Conservation (phyloP, 2,888 invertebrate species). For the Habroteleia sp. region DNA sequence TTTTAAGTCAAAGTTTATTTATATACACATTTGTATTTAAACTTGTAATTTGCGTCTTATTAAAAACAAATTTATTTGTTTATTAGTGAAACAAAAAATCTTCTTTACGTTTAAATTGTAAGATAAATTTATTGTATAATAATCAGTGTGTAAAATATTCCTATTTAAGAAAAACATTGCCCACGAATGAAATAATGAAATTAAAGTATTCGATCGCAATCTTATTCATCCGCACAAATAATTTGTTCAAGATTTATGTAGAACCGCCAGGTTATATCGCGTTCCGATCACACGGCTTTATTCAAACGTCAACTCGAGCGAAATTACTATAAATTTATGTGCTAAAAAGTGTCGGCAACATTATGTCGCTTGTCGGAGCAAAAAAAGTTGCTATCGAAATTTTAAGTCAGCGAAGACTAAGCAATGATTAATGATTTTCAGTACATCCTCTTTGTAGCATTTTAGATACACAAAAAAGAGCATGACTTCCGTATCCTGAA, state of each 20-base stretch:
- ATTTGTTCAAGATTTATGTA: not conserved
- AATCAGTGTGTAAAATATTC: too few species aligned
- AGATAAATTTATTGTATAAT: too few species aligned
- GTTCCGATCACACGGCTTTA: slow-evolving; percentile 20
- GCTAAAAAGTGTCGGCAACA: slow-evolving; percentile 36
- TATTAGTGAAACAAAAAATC: too few species aligned
- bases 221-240: too few species aligned
- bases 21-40: too few species aligned
- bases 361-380: slow-evolving; percentile 23
- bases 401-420: slow-evolving; percentile 34
- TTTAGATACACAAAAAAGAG: slow-evolving; percentile 66
- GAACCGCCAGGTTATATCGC: slow-evolving; percentile 2
- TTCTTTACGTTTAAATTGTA: too few species aligned
- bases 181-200: too few species aligned
- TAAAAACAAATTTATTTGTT: too few species aligned
- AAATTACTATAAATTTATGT: slow-evolving; percentile 40
- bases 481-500: slow-evolving; percentile 69
- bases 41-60: too few species aligned
- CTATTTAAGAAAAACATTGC: too few species aligned
- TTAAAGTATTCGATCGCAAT: too few species aligned
- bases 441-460: slow-evolving; percentile 54
- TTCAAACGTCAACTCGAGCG: slow-evolving; percentile 22
- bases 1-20: too few species aligned
- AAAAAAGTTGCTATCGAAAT: slow-evolving; percentile 40
- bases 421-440: slow-evolving; percentile 62